Conservation (phyloP, 2,113 vertebrate species). For the Psephotus haematonotus region DNA sequence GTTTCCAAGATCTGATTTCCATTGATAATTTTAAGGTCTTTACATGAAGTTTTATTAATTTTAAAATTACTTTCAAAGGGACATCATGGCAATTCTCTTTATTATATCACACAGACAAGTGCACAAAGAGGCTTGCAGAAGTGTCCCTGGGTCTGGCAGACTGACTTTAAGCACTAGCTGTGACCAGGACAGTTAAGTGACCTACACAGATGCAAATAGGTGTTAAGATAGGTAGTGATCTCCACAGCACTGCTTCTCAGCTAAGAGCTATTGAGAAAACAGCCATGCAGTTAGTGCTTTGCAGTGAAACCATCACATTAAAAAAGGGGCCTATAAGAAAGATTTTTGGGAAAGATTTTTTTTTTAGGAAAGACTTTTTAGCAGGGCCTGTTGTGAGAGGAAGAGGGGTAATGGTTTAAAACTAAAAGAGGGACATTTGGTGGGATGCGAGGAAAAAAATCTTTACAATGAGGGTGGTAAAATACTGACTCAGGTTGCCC, state of each 20-base stretch:
- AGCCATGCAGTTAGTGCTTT: neutral
- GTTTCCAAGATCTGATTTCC: neutral
- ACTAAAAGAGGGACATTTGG: neutral
- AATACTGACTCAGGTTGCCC: neutral
- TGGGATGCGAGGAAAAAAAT: neutral
- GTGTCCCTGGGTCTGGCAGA: neutral
- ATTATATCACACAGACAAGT: neutral
- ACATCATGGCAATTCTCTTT: neutral
- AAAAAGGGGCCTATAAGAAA: neutral
- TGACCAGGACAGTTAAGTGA: neutral
- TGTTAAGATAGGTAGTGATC: neutral
- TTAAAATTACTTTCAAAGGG: neutral
- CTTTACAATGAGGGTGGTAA: neutral
- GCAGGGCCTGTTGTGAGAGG: neutral
- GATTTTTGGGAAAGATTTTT: neutral
- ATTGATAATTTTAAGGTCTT: neutral
- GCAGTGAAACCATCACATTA: neutral
- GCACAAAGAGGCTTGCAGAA: neutral
- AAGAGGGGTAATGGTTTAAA: neutral
- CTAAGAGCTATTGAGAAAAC: neutral
- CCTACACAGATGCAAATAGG: neutral
- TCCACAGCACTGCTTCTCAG: neutral
- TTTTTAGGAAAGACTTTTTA: neutral
- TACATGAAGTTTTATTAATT: neutral
- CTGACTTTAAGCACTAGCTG: neutral